Conservation (phyloP, 2,888 invertebrate genomes). For the Dryococelus australis region DNA sequence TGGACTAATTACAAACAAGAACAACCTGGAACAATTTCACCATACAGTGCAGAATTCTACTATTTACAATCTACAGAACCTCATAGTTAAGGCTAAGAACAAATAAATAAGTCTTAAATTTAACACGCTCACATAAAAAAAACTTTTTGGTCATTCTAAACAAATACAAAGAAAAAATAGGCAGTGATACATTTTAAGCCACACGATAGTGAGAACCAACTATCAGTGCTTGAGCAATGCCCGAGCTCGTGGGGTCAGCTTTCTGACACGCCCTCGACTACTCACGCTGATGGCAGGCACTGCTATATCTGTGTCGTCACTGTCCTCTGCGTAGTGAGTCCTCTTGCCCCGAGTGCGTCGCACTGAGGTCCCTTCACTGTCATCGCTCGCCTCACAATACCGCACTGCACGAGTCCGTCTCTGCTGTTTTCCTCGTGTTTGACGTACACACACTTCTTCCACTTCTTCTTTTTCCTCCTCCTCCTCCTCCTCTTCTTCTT, state of each 20-base stretch:
- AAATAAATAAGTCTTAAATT: not conserved
- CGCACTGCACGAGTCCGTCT: slow-evolving; percentile 36
- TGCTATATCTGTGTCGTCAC: slow-evolving; percentile 47
- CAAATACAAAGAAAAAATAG: not conserved
- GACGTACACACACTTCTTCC: slow-evolving; percentile 49
- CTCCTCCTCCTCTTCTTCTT: not conserved
- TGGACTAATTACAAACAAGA: slow-evolving; percentile 7
- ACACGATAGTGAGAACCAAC: not conserved
- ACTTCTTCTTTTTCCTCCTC: slow-evolving; percentile 31
- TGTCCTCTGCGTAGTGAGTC: slow-evolving; percentile 58
- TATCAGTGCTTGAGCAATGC: slow-evolving; percentile 62
- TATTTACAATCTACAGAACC: not conserved
- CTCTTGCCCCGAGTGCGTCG: slow-evolving; percentile 54
- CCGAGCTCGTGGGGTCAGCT: slow-evolving; percentile 80
- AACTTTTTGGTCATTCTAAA: not conserved
- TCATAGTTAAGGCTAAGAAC: not conserved
- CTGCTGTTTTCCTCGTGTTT: slow-evolving; percentile 18
- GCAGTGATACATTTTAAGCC: not conserved
- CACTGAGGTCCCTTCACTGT: slow-evolving; percentile 50
- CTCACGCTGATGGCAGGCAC: slow-evolving; percentile 65
- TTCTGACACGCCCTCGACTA: slow-evolving; percentile 84
- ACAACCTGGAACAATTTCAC: not conserved
- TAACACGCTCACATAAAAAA: not conserved
- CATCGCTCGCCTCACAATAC: slow-evolving; percentile 45
- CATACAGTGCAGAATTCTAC: not conserved